phyloP scores from a whole-genome alignment of 2,113 vertebrate species.

The Penelope pileata region DNA sequence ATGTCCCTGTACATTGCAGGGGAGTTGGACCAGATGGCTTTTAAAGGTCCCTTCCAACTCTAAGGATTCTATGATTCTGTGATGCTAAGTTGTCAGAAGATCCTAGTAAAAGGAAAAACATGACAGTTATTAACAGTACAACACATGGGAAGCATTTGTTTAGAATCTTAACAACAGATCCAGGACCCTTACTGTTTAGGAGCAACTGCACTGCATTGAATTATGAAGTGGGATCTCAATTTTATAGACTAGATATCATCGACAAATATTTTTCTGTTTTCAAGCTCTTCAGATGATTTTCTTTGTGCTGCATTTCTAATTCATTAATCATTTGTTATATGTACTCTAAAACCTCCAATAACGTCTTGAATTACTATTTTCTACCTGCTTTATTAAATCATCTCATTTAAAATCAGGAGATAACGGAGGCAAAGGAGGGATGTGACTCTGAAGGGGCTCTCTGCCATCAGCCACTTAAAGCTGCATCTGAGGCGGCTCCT shows the following conservation, averaged over 20 bases:
- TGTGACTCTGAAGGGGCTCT: background rate
- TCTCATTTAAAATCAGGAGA: background rate
- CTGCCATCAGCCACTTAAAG: background rate
- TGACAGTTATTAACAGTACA: background rate
- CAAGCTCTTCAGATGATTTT: background rate
- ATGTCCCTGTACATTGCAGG: too few relatives aligned
- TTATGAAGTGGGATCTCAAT: background rate
- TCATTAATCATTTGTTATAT: background rate
- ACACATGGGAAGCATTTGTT: background rate
- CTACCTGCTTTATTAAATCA: background rate
- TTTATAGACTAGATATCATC: background rate
- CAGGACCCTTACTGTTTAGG: background rate
- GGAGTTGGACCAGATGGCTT: too few relatives aligned
- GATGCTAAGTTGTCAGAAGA: slow-evolving; percentile 17
- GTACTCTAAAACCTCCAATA: background rate
- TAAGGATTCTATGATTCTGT: too few relatives aligned
- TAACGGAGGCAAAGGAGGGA: background rate
- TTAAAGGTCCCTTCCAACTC: too few relatives aligned
- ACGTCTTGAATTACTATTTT: background rate
- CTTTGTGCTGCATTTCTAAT: background rate
- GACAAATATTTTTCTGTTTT: background rate
- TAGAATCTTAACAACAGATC: background rate
- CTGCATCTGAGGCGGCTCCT: background rate
- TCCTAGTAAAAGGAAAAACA: background rate
- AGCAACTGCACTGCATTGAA: background rate